phyloP scores from a whole-genome alignment of 2,888 invertebrate genomes.

The Noctua janthe region DNA sequence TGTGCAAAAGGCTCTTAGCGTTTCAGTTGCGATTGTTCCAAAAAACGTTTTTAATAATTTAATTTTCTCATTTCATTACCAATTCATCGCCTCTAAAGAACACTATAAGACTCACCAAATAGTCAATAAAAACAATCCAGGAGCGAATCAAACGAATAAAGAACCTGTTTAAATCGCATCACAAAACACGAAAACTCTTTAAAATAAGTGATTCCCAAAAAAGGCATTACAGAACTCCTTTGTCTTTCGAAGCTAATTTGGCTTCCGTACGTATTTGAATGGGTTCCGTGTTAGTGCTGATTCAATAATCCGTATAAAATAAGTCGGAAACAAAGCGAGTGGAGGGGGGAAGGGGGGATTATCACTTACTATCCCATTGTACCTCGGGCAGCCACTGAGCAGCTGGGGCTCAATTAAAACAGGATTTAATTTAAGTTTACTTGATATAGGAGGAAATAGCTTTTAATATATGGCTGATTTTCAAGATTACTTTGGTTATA shows the following conservation, averaged over 20 bases:
- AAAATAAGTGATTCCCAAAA: conserved; percentile 32
- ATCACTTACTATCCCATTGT: conserved; percentile 59
- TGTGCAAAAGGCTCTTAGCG: background rate
- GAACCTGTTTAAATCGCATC: conserved; percentile 5
- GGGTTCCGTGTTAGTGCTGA: conserved; percentile 57
- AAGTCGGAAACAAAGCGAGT: conserved; percentile 52
- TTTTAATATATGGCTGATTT: conserved; percentile 18
- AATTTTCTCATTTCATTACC: background rate
- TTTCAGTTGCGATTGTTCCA: background rate
- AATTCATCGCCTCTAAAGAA: background rate
- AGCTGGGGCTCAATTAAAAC: conserved; percentile 59
- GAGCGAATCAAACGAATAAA: background rate
- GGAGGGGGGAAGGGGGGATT: conserved; percentile 45
- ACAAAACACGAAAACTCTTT: conserved; percentile 33
- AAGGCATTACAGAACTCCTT: conserved; percentile 36
- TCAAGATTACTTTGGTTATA: background rate
- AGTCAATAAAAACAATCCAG: background rate
- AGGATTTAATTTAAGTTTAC: conserved; percentile 48
- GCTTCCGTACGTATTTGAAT: conserved; percentile 42
- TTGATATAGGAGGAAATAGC: background rate
- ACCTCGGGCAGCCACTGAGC: conserved; percentile 24
- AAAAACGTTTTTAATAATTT: background rate
- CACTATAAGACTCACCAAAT: background rate
- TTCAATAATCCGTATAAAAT: conserved; percentile 59
- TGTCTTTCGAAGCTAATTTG: conserved; percentile 51